Base-by-base conservation (phyloP, 1,140 invertebrate genomes). In the Platorchestia sp. region DNA sequence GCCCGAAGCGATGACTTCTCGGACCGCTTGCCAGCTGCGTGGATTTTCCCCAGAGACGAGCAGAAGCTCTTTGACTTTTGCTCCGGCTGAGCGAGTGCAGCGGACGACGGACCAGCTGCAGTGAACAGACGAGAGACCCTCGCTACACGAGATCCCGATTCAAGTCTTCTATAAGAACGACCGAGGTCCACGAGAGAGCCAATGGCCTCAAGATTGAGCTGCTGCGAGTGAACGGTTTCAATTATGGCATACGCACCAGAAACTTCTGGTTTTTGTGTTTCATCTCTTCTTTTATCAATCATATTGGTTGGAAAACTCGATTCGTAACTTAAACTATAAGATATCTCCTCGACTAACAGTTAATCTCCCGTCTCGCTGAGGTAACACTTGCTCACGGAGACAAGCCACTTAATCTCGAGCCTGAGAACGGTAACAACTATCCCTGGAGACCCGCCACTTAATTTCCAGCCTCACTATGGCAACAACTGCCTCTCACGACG, bases 381-480 rank as follows among this genome's bases (percentile, higher is more conserved):
- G 59, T 27, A 19, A 19, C 14, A 3, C 1, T 27, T 75, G 59
- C 14, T 27, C 27, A 10, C 36, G 59, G 27, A 75, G 59, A 75
- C 59, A 19, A 75, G 43, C 14, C 43, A 93, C 43, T 44, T 93
- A 45, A 47, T 93, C 91, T 47, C 43, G 22, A 45, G 91, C 91
- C 40, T 93, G 44, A 93, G 44, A 10, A 93, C 40, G 91, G 91
- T 7, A 47, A 93, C 59, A 75, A 75, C 59, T 89, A 44, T 44
- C 87, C 42, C 87, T 89, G n/a, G 41, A 89, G 87, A 44, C 87
- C 44, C 45, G 43, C 14, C 43, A 93, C 43, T 44, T 93, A 45
- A 93, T 93, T 44, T 47, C 7, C 45, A 45, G 91, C 45, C 45
- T 93, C 44, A 93, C 91, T 93, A 93, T 47, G 91, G 45, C 91